A percentile compares a stretch with the other conserved stretches of the same genome.
Evolutionary conservation across 2,113 vertebrate genomes (phyloP).

Genomic region (Proterorhinus semilunaris): DNA sequence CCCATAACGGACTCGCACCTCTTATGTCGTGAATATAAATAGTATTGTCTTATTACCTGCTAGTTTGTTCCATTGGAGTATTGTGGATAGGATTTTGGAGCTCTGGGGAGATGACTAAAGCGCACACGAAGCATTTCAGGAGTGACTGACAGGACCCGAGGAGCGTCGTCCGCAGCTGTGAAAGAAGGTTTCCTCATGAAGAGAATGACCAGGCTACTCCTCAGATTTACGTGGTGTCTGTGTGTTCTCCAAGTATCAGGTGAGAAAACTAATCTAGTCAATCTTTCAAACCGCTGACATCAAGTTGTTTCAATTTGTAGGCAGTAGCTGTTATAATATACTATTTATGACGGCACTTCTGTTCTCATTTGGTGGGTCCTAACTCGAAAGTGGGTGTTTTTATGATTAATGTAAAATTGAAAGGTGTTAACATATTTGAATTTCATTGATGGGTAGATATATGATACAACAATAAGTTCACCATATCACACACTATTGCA

Average conservation of each 20-base stretch:
- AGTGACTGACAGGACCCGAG: neutral
- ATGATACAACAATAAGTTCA: too few species aligned
- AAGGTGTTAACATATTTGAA: too few species aligned
- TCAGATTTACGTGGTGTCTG: conserved; percentile 39
- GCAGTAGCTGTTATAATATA: too few species aligned
- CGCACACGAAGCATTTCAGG: neutral
- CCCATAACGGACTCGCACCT: conserved; percentile 26
- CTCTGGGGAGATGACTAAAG: neutral
- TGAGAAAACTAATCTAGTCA: conserved; percentile 41
- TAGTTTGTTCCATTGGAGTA: neutral
- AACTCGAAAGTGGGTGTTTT: too few species aligned
- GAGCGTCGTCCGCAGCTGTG: conserved; percentile 18
- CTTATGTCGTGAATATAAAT: conserved; percentile 7
- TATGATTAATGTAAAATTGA: too few species aligned
- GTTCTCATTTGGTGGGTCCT: too few species aligned
- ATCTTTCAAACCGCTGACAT: too few species aligned
- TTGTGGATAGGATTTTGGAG: neutral
- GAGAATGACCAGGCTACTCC: conserved; percentile 61
- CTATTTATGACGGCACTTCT: too few species aligned
- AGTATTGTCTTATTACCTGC: neutral
- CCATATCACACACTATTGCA: too few species aligned
- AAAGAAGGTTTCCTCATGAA: conserved; percentile 22
- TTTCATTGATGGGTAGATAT: too few species aligned
- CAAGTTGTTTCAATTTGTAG: too few species aligned
- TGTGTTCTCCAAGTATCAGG: conserved; percentile 48